These are phyloP conservation scores for Telenomus remus DNA, from an alignment of 1,140 invertebrate species.

Conservation along the genomic window DNA sequence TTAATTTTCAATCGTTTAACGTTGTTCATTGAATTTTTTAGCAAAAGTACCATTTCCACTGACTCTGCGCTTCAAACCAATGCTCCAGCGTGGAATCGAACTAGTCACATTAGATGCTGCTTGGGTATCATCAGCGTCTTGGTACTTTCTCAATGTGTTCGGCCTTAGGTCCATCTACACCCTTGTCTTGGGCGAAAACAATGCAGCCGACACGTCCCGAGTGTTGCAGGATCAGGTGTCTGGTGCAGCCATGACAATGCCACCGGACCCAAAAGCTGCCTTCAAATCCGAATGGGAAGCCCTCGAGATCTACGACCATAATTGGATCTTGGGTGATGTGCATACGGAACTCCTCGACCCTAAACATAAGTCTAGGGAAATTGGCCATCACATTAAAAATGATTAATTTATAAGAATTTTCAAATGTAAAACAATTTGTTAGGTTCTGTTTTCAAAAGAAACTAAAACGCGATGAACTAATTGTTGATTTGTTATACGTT, in stretches of 20 bases:
- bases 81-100: slow-evolving; percentile 99
- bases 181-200: slow-evolving; percentile 98
- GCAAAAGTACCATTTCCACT: slow-evolving; percentile 99
- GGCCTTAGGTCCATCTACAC: slow-evolving; percentile 98
- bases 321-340: slow-evolving; percentile 89
- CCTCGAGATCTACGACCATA: slow-evolving; percentile 95
- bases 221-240: slow-evolving; percentile 99
- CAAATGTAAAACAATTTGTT: no score
- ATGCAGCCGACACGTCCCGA: slow-evolving; percentile 97
- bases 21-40: slow-evolving; percentile 65
- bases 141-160: slow-evolving; percentile 99
- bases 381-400: slow-evolving; percentile 69
- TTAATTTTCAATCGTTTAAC: not conserved
- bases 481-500: no score
- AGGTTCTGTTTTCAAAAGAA: no score
- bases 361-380: slow-evolving; percentile 64
- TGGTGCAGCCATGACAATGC: slow-evolving; percentile 96
- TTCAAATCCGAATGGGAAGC: slow-evolving; percentile 99
- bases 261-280: slow-evolving; percentile 97
- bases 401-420: slow-evolving; percentile 4
- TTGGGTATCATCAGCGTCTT: slow-evolving; percentile 99
- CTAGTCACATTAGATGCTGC: slow-evolving; percentile 96
- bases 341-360: slow-evolving; percentile 79
- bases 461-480: no score
- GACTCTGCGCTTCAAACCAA: slow-evolving; percentile 98